Conservation (phyloP, 1,140 invertebrate genomes). For the Zelostemma sp. region DNA sequence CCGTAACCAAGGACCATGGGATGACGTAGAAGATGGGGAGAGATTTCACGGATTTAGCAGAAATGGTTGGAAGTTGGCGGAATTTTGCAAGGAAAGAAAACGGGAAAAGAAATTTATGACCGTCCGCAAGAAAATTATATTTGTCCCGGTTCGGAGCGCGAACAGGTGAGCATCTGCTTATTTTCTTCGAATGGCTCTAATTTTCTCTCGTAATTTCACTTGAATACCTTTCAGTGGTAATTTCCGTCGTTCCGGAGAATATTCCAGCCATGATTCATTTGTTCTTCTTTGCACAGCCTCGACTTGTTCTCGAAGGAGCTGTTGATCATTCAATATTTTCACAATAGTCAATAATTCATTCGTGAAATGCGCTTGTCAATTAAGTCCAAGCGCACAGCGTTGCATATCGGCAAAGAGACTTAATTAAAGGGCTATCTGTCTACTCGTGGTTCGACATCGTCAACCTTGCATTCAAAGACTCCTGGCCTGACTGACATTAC, state of each 20-base stretch:
- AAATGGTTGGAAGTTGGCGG: slow-evolving; percentile 60
- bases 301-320: neutral
- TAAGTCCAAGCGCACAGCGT: slow-evolving; percentile 21
- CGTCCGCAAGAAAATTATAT: slow-evolving; percentile 59
- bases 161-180: slow-evolving; percentile 33
- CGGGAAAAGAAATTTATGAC: slow-evolving; percentile 21
- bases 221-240: too few relatives aligned
- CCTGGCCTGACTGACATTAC: slow-evolving; percentile 25
- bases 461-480: slow-evolving; percentile 35
- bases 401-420: slow-evolving; percentile 27
- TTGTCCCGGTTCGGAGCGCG: neutral
- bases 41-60: slow-evolving; percentile 59
- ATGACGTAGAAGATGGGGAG: slow-evolving; percentile 36
- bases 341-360: slow-evolving; percentile 30
- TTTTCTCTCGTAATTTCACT: too few relatives aligned
- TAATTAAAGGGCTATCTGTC: slow-evolving; percentile 46
- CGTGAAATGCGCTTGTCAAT: slow-evolving; percentile 40
- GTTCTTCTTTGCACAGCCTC: too few relatives aligned
- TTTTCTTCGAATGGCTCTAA: too few relatives aligned
- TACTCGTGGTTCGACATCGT: slow-evolving; percentile 33
- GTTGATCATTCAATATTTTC: slow-evolving; percentile 31
- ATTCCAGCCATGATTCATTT: too few relatives aligned
- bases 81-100: slow-evolving; percentile 26
- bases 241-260: too few relatives aligned
- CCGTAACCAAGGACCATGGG: slow-evolving; percentile 38